phyloP scores from a whole-genome alignment of 1,140 invertebrate species.

The Pinna nobilis region DNA sequence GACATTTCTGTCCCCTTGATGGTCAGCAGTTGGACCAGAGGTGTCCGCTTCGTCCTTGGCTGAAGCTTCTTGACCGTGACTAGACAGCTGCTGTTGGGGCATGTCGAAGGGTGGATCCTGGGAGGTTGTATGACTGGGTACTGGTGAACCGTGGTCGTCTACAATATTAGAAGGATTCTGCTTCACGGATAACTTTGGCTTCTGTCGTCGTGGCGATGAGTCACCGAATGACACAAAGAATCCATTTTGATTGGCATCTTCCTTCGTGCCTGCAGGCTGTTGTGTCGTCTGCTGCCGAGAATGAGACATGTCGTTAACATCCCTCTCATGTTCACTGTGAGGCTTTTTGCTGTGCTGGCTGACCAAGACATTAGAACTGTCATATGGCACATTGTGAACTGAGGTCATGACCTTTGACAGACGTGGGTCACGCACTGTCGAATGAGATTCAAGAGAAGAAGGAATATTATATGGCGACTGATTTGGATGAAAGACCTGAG shows the following conservation, averaged over 20 bases:
- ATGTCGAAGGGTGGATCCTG: constrained; percentile 2
- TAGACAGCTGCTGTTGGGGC: constrained; percentile 20
- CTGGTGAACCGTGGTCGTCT: not conserved
- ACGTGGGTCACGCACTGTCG: not conserved
- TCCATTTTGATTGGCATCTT: constrained; percentile 82
- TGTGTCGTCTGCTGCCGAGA: not conserved
- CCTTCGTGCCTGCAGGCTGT: not conserved
- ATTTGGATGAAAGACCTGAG: constrained; percentile 37
- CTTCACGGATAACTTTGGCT: constrained; percentile 80
- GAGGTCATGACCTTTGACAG: constrained; percentile 1
- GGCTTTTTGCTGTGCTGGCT: constrained; percentile 3
- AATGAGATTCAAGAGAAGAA: not conserved
- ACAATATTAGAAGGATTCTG: constrained; percentile 34
- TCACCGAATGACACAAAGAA: constrained; percentile 96
- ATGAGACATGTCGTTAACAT: not conserved
- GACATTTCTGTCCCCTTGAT: constrained; percentile 20
- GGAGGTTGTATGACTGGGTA: not conserved
- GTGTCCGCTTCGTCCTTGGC: not conserved
- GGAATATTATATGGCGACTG: not conserved
- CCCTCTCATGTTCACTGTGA: not conserved
- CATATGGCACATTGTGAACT: constrained; percentile 5
- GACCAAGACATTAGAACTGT: not conserved
- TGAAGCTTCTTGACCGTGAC: not conserved
- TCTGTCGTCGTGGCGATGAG: constrained; percentile 86
- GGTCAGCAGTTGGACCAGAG: constrained; percentile 4